Percentiles rank a stretch among this genome's conserved stretches.
Evolutionary conservation across 1,140 invertebrate genomes (phyloP).

Genomic region (Scaptomyza graminum): DNA sequence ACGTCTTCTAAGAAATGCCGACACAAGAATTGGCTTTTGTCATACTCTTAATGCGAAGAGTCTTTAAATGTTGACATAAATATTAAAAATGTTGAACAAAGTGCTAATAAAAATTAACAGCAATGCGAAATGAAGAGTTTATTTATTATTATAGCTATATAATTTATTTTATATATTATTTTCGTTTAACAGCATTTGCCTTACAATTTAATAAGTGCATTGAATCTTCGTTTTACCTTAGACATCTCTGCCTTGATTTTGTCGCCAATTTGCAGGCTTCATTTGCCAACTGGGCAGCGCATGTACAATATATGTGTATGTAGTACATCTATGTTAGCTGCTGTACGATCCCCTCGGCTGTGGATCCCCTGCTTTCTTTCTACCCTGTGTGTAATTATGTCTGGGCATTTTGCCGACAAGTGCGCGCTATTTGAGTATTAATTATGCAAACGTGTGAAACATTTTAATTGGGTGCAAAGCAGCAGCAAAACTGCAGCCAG

Average conservation of each 20-base stretch:
- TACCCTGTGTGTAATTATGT: constrained; percentile 35
- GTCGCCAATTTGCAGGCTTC: neutral
- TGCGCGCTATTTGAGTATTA: constrained; percentile 76
- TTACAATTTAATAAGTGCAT: neutral
- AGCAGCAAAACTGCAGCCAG: constrained; percentile 20
- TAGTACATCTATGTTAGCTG: neutral
- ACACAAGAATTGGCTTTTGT: constrained; percentile 5
- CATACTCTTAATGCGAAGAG: neutral
- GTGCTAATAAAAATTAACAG: too few species aligned
- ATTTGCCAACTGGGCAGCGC: neutral
- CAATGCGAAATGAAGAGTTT: too few species aligned
- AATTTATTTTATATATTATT: too few species aligned
- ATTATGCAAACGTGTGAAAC: constrained; percentile 82
- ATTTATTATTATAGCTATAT: too few species aligned
- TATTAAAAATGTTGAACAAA: too few species aligned
- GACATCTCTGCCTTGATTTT: neutral
- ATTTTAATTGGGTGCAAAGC: constrained; percentile 82
- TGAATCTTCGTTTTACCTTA: neutral
- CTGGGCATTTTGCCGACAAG: constrained; percentile 59
- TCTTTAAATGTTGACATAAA: constrained; percentile 46
- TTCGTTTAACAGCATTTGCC: too few species aligned
- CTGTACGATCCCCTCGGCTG: neutral
- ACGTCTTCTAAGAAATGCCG: constrained; percentile 61
- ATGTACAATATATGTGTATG: neutral
- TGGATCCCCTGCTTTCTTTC: neutral